These are phyloP conservation scores for Podarcis muralis DNA, from an alignment of 2,113 vertebrate species.

Conservation along the genomic window DNA sequence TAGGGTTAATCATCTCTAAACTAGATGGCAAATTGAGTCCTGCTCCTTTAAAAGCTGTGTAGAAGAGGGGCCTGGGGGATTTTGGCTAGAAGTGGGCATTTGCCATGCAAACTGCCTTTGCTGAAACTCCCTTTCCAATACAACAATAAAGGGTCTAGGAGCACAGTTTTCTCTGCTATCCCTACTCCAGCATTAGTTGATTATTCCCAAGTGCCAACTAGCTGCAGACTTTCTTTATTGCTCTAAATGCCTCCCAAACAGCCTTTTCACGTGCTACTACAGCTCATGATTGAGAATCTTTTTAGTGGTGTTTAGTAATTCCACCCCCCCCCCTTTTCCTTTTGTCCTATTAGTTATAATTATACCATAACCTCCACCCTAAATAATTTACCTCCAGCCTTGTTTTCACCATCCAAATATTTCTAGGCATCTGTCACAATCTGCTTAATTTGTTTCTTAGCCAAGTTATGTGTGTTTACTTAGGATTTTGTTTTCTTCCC, in stretches of 20 bases:
- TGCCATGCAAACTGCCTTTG: no score
- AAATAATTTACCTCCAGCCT: slow-evolving; percentile 5
- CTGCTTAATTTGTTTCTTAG: slow-evolving; percentile 17
- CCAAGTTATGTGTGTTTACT: background rate
- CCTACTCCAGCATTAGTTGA: background rate
- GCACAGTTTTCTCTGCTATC: background rate
- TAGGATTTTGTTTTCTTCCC: background rate
- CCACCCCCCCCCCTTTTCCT: fast-evolving
- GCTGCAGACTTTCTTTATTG: background rate
- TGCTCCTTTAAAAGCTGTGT: no score
- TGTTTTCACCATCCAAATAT: background rate
- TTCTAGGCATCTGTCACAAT: slow-evolving; percentile 28
- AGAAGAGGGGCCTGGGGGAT: no score
- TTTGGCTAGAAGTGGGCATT: no score
- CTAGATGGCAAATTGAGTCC: no score
- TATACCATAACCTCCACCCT: background rate
- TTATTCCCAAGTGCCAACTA: background rate
- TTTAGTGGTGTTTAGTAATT: background rate
- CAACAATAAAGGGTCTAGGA: no score
- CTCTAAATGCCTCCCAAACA: background rate
- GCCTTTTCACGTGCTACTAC: background rate
- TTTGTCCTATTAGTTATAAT: background rate
- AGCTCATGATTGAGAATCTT: background rate
- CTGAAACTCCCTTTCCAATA: no score
- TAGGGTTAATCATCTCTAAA: no score